Evolutionary conservation across 1,140 invertebrate genomes (phyloP).

Genomic region (Choristoneura fumiferana): DNA sequence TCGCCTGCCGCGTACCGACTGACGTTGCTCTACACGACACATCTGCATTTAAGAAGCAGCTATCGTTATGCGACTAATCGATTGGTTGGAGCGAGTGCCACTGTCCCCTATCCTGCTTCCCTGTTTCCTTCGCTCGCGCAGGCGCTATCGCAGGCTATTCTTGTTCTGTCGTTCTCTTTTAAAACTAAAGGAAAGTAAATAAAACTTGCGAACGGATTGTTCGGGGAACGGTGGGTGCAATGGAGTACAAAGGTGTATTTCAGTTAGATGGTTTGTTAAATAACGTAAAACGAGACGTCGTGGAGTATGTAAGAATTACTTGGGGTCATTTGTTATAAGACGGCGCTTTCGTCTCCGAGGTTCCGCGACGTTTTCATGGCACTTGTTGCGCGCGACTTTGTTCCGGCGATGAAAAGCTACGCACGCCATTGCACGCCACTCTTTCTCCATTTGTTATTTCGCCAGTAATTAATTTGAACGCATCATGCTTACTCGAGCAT

Average conservation of each 20-base stretch:
- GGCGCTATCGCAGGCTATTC: conserved; percentile 35
- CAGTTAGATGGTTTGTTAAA: neutral
- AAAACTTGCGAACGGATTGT: conserved; percentile 64
- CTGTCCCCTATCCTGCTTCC: conserved; percentile 59
- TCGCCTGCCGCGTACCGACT: conserved; percentile 64
- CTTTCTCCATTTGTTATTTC: conserved; percentile 47
- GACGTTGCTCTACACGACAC: conserved; percentile 71
- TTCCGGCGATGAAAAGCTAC: conserved; percentile 69
- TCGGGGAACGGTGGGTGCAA: conserved; percentile 42
- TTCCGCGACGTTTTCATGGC: conserved; percentile 47
- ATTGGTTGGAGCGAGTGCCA: conserved; percentile 72
- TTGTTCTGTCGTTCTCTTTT: conserved; percentile 43
- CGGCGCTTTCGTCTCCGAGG: conserved; percentile 39
- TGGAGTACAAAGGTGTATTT: conserved; percentile 27
- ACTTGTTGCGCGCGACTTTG: conserved; percentile 75
- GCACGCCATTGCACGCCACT: conserved; percentile 63
- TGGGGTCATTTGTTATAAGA: conserved; percentile 24
- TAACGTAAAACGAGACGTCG: neutral
- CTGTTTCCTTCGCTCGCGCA: conserved; percentile 59
- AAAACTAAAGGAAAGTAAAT: conserved; percentile 74
- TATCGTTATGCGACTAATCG: conserved; percentile 78
- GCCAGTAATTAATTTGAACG: conserved; percentile 57
- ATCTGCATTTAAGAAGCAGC: conserved; percentile 78
- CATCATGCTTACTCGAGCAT: conserved; percentile 35
- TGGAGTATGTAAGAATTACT: conserved; percentile 19